Conservation (phyloP, 2,113 vertebrate species). For the Entelurus aequoreus region DNA sequence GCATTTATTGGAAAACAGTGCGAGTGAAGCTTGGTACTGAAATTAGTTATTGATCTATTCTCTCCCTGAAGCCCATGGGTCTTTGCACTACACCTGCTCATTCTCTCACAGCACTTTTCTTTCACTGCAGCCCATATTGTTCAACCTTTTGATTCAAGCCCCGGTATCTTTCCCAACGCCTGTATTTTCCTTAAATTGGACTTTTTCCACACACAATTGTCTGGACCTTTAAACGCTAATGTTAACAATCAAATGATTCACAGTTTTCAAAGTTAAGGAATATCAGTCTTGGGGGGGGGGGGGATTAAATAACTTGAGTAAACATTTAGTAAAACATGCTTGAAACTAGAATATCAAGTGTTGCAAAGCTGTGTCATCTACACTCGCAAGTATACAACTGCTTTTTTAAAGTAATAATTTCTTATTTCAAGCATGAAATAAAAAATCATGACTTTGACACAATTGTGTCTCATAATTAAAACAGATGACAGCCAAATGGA, state of each 20-base stretch:
- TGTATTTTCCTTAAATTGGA: slow-evolving; percentile 7
- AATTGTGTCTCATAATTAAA: too few species aligned
- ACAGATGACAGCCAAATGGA: too few species aligned
- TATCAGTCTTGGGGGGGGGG: background rate
- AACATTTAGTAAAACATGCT: too few species aligned
- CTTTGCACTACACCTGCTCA: slow-evolving; percentile 66
- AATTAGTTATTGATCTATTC: slow-evolving; percentile 77
- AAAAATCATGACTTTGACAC: too few species aligned
- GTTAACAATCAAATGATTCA: background rate
- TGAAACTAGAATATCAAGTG: too few species aligned
- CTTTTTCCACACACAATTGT: background rate
- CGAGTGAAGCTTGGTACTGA: slow-evolving; percentile 69
- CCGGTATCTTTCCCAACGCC: slow-evolving; percentile 21
- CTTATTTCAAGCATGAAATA: too few species aligned
- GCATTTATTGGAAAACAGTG: slow-evolving; percentile 73
- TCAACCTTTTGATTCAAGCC: slow-evolving; percentile 22
- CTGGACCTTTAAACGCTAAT: background rate
- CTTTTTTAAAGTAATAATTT: too few species aligned
- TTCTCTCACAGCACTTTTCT: slow-evolving; percentile 55
- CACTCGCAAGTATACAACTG: too few species aligned
- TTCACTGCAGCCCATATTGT: slow-evolving; percentile 32
- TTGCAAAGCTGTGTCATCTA: too few species aligned
- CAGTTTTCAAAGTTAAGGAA: slow-evolving; percentile 4
- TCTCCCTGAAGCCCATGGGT: slow-evolving; percentile 66
- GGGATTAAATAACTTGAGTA: background rate